Conservation (phyloP, 2,888 invertebrate species). For the Pseudococcus viburni region DNA sequence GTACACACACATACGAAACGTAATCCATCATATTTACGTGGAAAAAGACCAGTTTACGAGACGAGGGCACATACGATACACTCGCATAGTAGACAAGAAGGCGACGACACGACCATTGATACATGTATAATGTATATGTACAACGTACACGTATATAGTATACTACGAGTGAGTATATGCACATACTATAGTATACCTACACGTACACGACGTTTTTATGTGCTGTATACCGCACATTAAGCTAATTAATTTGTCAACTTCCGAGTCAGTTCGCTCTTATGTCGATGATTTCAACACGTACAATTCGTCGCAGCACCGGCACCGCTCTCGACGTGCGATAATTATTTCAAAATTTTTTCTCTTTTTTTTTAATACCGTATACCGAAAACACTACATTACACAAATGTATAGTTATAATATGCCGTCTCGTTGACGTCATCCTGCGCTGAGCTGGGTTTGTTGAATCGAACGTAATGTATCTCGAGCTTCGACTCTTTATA, state of each 20-base stretch:
- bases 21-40: neutral
- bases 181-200: neutral
- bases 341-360: conserved; percentile 22
- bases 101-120: neutral
- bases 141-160: neutral
- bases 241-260: conserved; percentile 48
- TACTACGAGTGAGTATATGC: conserved; percentile 2
- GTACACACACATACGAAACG: neutral
- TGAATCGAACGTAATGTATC: neutral
- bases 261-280: neutral
- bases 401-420: too few relatives aligned
- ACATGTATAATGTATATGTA: neutral
- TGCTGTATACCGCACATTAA: neutral
- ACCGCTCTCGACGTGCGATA: neutral
- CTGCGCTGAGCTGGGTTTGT: neutral
- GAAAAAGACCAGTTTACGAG: conserved; percentile 7
- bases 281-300: conserved; percentile 39
- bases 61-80: neutral
- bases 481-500: neutral
- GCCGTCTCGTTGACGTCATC: neutral
- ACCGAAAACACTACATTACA: neutral
- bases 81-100: neutral
- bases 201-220: neutral
- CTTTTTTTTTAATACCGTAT: neutral
- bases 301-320: conserved; percentile 20